These are phyloP conservation scores for Dolichoris vasculosae DNA, from an alignment of 1,140 invertebrate genomes.

Conservation along the genomic window DNA sequence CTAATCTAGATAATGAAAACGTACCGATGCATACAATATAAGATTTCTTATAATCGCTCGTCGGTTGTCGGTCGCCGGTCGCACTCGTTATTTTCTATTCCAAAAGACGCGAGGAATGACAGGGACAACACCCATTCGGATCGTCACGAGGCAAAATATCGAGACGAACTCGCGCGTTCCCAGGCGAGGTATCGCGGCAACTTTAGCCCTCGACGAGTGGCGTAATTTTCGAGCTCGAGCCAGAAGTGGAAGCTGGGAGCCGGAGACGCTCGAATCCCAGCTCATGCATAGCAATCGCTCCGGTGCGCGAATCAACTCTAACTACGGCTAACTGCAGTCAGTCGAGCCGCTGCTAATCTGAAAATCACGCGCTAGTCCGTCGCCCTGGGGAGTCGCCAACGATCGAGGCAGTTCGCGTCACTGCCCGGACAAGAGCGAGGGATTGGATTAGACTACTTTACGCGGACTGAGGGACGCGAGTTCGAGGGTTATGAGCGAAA, in stretches of 20 bases:
- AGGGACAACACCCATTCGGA: not conserved
- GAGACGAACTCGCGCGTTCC: not conserved
- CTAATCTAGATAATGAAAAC: not conserved
- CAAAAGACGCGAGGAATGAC: not conserved
- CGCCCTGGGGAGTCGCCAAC: not conserved
- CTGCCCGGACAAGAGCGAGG: not conserved
- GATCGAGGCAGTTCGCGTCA: not conserved
- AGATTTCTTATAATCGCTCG: not conserved
- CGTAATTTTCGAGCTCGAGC: constrained; percentile 15
- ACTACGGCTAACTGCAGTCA: constrained; percentile 74
- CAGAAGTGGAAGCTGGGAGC: constrained; percentile 34
- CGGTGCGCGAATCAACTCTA: constrained; percentile 59
- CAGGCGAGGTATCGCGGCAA: constrained; percentile 24
- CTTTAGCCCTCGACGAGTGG: not conserved
- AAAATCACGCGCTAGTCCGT: constrained; percentile 69
- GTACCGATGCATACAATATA: not conserved
- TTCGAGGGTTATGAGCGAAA: not conserved
- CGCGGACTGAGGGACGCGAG: not conserved
- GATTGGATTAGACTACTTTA: not conserved
- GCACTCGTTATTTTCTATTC: not conserved
- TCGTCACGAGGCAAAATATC: not conserved
- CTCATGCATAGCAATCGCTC: constrained; percentile 73
- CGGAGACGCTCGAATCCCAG: constrained; percentile 68
- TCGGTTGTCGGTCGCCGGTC: not conserved
- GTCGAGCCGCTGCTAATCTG: constrained; percentile 73